Evolutionary conservation across 1,140 invertebrate genomes (phyloP), one percentile per base, ranked within the genome.

Genomic region (Thaumatotibia leucotreta): DNA sequence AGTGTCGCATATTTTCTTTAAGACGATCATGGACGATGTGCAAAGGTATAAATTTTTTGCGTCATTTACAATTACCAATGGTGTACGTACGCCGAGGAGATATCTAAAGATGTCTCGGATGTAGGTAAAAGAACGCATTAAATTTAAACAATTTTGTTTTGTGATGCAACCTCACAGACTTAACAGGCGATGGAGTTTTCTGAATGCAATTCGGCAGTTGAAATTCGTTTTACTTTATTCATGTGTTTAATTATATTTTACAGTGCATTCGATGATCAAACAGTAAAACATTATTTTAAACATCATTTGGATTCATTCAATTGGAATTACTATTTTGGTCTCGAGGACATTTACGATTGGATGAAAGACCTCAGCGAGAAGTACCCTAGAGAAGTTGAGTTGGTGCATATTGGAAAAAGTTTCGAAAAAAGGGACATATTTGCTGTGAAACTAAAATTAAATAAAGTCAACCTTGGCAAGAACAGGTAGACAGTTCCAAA

Each of bases 391-490:
- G 81, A 92, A 1, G 91, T 94, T 2, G 68, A 88, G 17, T 33
- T 93, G 0, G 67, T 94, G 3, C 75, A 76, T 4, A 93, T 89
- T 50, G 95, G 95, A 1, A 82, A 73, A 22, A 92, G 92, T 1
- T 92, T 92, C 73, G 92, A 95, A 69, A 91, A 92, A 0, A 91
- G 95, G 22, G 80, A 94, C 5, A 94, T 96, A 63, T 83, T 92
- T 39, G 94, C 93, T 1, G 89, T 95, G 0, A 93, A 92, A 68
- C 74, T 95, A 1, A 86, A 89, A 2, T 92, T 92, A 17, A 9
- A 45, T 45, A 20, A 20, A 39, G n/a, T 9, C 20, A 20, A 45
- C 6, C 17, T 45, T 45, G 8, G 0, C 39, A 45, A 45, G 39
- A 45, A 20, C n/a, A 45, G 39, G 39, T 45, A n/a, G n/a, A n/a